phyloP scores from a whole-genome alignment of 1,140 invertebrate species.

The Heliothis virescens region DNA sequence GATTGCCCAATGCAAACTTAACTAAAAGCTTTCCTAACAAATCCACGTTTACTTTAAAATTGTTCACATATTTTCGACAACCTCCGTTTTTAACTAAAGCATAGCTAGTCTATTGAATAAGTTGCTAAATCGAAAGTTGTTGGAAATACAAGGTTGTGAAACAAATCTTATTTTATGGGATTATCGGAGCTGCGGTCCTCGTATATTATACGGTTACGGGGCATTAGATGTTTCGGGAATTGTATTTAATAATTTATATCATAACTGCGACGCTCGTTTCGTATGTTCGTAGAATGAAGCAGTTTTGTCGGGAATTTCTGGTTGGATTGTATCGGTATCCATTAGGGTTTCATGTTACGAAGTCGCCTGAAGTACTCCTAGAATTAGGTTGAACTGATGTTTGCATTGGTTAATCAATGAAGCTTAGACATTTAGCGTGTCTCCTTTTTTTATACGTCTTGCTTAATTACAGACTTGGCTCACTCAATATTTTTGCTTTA shows the following conservation, averaged over 20 bases:
- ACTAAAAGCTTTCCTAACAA: no score
- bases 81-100: conserved; percentile 5
- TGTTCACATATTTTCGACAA: background rate
- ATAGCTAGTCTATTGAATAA: conserved; percentile 26
- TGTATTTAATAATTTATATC: conserved; percentile 41
- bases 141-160: conserved; percentile 22
- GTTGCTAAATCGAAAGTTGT: conserved; percentile 24
- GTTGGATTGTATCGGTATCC: background rate
- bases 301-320: background rate
- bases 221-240: conserved; percentile 32
- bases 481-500: no score
- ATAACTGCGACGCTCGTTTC: conserved; percentile 25
- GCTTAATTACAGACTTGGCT: no score
- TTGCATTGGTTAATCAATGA: background rate
- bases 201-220: conserved; percentile 35
- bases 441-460: no score
- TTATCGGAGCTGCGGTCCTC: conserved; percentile 21
- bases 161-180: conserved; percentile 43
- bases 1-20: background rate
- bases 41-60: no score
- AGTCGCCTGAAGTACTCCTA: background rate
- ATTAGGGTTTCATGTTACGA: no score
- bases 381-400: background rate
- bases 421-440: no score
- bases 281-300: background rate